Conservation (phyloP, 2,797 vertebrate genomes). For the Platyrinchus mystaceus region DNA sequence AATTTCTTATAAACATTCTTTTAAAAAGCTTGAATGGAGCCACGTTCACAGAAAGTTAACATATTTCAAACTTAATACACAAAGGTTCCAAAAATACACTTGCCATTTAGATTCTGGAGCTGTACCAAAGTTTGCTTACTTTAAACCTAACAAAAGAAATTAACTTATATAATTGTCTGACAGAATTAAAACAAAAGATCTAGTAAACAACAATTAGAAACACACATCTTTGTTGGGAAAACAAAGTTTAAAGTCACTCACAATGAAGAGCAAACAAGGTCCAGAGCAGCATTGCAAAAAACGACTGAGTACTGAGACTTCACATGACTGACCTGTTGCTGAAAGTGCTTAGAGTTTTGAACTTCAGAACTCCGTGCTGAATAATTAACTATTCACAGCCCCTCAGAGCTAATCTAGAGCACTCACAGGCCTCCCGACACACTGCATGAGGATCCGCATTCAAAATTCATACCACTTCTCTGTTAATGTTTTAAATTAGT, state of each 20-base stretch:
- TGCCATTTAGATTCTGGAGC: neutral
- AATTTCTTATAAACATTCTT: neutral
- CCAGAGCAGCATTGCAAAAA: constrained; percentile 14
- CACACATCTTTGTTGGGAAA: neutral
- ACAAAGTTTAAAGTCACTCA: constrained; percentile 47
- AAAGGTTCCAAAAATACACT: neutral
- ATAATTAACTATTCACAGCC: constrained; percentile 58
- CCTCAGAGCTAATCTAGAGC: neutral
- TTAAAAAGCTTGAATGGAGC: neutral
- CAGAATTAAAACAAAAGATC: neutral
- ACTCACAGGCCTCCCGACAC: neutral
- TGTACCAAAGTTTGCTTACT: neutral
- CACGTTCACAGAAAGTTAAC: neutral
- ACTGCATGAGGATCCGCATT: neutral
- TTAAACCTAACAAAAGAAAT: neutral
- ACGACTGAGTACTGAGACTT: neutral
- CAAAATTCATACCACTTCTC: neutral
- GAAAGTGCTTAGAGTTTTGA: constrained; percentile 55
- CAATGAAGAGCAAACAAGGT: constrained; percentile 34
- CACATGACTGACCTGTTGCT: constrained; percentile 44
- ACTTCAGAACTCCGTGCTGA: constrained; percentile 44
- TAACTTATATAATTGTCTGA: neutral
- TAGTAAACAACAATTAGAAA: neutral
- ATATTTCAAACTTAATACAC: neutral
- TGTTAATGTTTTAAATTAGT: neutral